Evolutionary conservation across 1,140 invertebrate genomes (phyloP).

Genomic region (Musca domestica): DNA sequence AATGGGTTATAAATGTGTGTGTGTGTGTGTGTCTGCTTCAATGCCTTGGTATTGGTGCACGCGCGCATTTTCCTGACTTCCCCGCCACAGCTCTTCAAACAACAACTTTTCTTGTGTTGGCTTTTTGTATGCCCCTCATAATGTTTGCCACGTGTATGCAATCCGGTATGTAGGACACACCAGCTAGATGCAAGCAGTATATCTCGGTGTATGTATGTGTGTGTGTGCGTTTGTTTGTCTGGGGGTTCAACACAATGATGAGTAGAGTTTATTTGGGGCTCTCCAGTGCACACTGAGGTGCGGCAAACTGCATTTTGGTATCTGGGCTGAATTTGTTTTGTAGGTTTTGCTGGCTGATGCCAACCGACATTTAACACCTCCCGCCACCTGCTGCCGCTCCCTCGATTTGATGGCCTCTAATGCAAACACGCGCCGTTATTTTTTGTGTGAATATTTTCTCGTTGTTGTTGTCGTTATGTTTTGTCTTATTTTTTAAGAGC

Average conservation of each 20-base stretch:
- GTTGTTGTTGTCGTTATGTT: neutral
- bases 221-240: neutral
- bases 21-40: neutral
- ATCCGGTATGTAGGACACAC: neutral
- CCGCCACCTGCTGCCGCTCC: too few relatives aligned
- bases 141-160: constrained; percentile 15
- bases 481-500: too few relatives aligned
- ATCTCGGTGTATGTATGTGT: constrained; percentile 17
- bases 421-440: too few relatives aligned
- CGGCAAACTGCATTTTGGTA: constrained; percentile 13
- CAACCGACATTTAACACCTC: too few relatives aligned
- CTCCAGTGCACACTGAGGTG: constrained; percentile 36
- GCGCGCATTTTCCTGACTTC: constrained; percentile 13
- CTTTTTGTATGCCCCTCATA: neutral
- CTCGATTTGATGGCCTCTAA: too few relatives aligned
- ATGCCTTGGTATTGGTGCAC: constrained; percentile 2
- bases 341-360: too few relatives aligned
- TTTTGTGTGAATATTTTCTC: too few relatives aligned
- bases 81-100: neutral
- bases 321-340: neutral
- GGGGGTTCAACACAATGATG: neutral
- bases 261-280: constrained; percentile 27
- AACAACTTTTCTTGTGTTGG: neutral
- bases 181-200: neutral
- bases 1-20: neutral